Percentiles rank a stretch among this genome's conserved stretches.
These are phyloP conservation scores for Leuctra nigra DNA, from an alignment of 2,888 invertebrate species.

Conservation along the genomic window DNA sequence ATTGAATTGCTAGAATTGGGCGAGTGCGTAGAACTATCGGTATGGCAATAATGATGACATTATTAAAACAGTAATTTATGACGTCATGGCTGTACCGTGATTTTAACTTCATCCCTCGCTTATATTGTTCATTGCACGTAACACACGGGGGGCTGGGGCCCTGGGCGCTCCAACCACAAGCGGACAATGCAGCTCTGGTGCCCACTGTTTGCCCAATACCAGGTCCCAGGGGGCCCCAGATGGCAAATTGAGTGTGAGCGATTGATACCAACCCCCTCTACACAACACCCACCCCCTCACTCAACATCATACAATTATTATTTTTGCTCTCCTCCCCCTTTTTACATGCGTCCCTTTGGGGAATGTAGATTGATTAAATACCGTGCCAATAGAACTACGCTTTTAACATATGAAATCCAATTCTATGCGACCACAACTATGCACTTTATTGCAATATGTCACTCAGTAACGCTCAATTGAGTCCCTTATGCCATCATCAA, in stretches of 20 bases:
- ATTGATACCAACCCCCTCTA: constrained; percentile 16
- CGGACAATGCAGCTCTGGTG: not conserved
- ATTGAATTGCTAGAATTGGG: no score
- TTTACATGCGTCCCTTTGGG: no score
- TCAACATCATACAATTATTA: constrained; percentile 14
- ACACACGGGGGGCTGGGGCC: not conserved
- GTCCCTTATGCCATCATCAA: no score
- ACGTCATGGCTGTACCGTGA: no score
- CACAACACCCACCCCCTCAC: not conserved
- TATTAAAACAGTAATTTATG: no score
- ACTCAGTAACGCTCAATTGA: no score
- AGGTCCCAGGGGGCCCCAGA: constrained; percentile 17
- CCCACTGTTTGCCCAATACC: not conserved
- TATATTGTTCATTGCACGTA: no score
- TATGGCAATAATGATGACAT: no score
- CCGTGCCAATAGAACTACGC: not conserved
- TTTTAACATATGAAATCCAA: not conserved
- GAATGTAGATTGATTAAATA: not conserved
- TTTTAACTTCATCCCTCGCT: no score
- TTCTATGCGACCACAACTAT: no score
- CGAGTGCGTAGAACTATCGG: no score
- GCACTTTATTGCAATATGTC: no score
- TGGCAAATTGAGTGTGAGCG: constrained; percentile 24
- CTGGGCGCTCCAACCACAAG: not conserved
- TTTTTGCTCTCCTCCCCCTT: constrained; percentile 10